Base-by-base conservation (phyloP, 2,888 invertebrate species). In the Liodrosophila aerea region DNA sequence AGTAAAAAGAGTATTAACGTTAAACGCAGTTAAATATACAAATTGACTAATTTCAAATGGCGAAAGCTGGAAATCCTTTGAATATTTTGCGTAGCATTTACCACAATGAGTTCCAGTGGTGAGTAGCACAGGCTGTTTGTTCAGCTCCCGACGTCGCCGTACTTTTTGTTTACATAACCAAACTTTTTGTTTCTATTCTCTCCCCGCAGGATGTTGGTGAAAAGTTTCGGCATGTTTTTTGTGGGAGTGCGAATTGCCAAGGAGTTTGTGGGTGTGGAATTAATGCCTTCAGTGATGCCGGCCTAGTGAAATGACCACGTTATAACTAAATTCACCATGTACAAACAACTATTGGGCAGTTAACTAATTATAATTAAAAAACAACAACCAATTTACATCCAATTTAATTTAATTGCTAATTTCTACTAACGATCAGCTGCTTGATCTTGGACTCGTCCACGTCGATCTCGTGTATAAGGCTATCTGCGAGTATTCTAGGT, bases 61-160 rank as follows among this genome's bases (percentile, higher is more conserved):
- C 91, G 65, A 92, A 92, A 88, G 87, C 88, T 58, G 91, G 91
- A 65, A 91, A 92, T 75, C 89, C 93, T 46, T 84, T 92, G 39
- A 88, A 90, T 54, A 91, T 93, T 67, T 72, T 94, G 12, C 93
- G 93, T 87, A 92, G 92, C 76, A 91, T 95, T 59, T 95, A 95
- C 85, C 90, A 93, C 84, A 94, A 95, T 88, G 94, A 94, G 58
- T 95, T 94, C 77, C 95, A 94, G 91, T 95, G 95, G 95, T 94
- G 90, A 92, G 91, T 90, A 59, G 91, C 72, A 15, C 1, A 15
- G 15, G 1, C 2, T 16, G 9, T 11, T 13, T 30, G 31, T 29
- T 18, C 7, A 39, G 18, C 22, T 22, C 2, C 3, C 2, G 22
- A 22, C 22, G 22, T 2, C 22, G 44, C 50, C 31, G 45, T 39